A percentile compares a stretch with the other conserved stretches of the same genome.
Conservation (phyloP, 2,888 invertebrate species). For the Stenchaetothrips biformis region DNA sequence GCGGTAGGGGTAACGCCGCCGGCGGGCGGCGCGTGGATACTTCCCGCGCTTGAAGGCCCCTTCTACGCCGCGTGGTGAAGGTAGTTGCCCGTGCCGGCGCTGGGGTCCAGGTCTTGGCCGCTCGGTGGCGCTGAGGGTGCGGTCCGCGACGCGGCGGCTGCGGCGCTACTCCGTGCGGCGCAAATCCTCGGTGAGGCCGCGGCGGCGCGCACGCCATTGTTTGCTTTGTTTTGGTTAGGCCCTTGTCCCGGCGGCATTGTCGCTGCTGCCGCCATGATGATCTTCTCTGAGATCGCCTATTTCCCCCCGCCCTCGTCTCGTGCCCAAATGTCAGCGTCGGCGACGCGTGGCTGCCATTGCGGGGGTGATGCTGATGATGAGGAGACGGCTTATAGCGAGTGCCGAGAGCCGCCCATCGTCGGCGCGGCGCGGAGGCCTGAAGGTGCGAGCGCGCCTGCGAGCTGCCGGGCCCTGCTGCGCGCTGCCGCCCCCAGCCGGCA, state of each 20-base stretch:
- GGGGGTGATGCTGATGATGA: no score
- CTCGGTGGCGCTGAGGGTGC: constrained; percentile 6
- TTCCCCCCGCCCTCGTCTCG: no score
- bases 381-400: no score
- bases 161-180: neutral
- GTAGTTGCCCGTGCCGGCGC: neutral
- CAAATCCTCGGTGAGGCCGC: neutral
- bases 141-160: neutral
- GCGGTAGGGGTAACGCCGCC: neutral
- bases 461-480: neutral
- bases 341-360: no score
- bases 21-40: neutral
- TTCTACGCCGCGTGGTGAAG: neutral
- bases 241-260: neutral
- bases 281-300: no score
- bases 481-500: neutral
- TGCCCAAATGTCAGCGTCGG: no score
- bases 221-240: constrained; percentile 6
- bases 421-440: neutral
- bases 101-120: neutral
- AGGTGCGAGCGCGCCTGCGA: neutral
- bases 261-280: no score
- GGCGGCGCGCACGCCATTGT: neutral
- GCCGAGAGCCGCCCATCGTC: no score
- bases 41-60: no score